These are phyloP conservation scores for Globia sparganii DNA, from an alignment of 2,888 invertebrate genomes.

Conservation along the genomic window DNA sequence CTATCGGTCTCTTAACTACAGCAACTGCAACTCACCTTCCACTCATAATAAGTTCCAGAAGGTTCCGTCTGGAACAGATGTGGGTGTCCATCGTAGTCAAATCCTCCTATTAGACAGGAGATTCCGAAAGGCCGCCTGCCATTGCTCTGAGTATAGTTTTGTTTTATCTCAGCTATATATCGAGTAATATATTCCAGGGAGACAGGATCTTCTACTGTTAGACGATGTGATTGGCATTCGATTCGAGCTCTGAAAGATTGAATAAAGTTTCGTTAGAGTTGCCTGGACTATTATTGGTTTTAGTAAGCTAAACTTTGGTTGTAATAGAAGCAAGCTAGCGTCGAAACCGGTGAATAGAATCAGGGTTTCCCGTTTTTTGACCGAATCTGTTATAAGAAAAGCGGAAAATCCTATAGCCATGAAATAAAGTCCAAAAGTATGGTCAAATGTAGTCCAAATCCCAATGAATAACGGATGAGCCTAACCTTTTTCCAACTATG, in stretches of 20 bases:
- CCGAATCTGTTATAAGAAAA: background rate
- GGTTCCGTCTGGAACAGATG: slow-evolving; percentile 99
- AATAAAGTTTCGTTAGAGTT: background rate
- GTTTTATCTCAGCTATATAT: slow-evolving; percentile 92
- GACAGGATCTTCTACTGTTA: slow-evolving; percentile 99
- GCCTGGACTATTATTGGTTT: background rate
- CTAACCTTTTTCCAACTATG: too few relatives aligned
- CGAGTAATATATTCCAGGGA: slow-evolving; percentile 97
- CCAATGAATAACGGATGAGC: too few relatives aligned
- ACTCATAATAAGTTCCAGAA: slow-evolving; percentile 98
- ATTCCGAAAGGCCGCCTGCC: slow-evolving; percentile 99
- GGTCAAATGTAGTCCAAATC: background rate
- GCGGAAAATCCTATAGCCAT: background rate
- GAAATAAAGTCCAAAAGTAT: background rate
- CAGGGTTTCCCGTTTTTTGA: background rate
- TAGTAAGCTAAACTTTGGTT: background rate
- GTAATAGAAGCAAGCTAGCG: background rate
- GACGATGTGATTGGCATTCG: slow-evolving; percentile 98
- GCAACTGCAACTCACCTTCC: slow-evolving; percentile 91
- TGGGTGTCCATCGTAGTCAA: slow-evolving; percentile 97
- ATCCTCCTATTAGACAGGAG: slow-evolving; percentile 98
- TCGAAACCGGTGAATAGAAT: background rate
- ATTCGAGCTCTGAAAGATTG: slow-evolving; percentile 93
- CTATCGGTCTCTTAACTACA: background rate
- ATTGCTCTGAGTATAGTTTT: slow-evolving; percentile 99